Conservation (phyloP, 2,797 vertebrate genomes). For the Cossypha dichroa region DNA sequence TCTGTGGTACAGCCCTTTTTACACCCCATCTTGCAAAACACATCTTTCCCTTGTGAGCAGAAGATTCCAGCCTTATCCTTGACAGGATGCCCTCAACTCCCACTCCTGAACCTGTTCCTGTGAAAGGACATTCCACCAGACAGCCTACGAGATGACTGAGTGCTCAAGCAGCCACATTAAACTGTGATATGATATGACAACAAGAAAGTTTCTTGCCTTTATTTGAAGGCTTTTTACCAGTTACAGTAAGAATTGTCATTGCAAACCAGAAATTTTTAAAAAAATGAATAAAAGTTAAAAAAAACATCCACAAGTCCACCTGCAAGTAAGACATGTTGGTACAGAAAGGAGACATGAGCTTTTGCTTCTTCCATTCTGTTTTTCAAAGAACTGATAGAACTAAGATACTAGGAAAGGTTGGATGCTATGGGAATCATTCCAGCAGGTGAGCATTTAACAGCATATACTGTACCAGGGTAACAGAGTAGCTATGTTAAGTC, state of each 20-base stretch:
- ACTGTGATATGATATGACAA: not conserved
- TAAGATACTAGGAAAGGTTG: not conserved
- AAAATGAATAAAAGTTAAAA: constrained; percentile 48
- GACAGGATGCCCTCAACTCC: not conserved
- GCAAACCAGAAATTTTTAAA: constrained; percentile 38
- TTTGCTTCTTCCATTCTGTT: not conserved
- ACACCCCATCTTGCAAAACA: not conserved
- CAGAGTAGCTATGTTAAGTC: constrained; percentile 7
- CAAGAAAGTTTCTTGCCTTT: constrained; percentile 35
- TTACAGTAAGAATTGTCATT: constrained; percentile 71
- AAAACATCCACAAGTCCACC: constrained; percentile 49
- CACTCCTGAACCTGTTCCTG: not conserved
- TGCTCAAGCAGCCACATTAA: not conserved
- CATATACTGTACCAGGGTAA: constrained; percentile 34
- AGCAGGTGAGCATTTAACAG: not conserved
- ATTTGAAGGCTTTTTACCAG: constrained; percentile 62
- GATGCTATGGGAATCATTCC: not conserved
- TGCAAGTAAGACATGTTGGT: constrained; percentile 30
- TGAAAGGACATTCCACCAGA: not conserved
- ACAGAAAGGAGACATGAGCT: constrained; percentile 6
- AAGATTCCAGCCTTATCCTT: not conserved
- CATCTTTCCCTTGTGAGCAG: not conserved
- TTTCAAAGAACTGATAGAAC: not conserved
- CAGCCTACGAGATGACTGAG: accelerated
- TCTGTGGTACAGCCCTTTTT: accelerated